phyloP scores from a whole-genome alignment of 2,888 invertebrate genomes.

The Sclerodermus sp. region DNA sequence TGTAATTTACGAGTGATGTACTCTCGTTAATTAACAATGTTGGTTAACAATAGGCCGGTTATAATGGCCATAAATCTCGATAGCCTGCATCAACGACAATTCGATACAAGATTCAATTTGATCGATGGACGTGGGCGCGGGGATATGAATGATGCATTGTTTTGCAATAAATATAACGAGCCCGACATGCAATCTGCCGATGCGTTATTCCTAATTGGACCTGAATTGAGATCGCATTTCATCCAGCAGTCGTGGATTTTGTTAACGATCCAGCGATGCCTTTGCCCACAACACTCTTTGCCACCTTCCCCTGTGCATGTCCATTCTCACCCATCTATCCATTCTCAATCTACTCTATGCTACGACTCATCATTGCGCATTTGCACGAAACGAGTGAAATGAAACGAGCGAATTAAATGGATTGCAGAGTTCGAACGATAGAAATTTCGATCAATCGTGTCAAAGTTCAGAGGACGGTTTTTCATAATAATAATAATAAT shows the following conservation, averaged over 20 bases:
- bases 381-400: no score
- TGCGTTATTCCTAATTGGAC: background rate
- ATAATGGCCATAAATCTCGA: background rate
- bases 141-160: background rate
- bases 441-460: no score
- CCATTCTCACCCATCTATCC: background rate
- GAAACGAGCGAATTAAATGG: no score
- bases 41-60: background rate
- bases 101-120: background rate
- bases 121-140: background rate
- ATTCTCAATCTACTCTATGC: no score
- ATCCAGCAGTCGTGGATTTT: background rate
- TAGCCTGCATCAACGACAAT: background rate
- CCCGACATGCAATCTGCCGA: background rate
- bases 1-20: background rate
- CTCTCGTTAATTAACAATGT: background rate
- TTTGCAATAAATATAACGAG: background rate
- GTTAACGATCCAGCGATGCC: background rate
- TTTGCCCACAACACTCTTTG: no score
- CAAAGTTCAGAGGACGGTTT: no score
- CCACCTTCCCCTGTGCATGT: background rate
- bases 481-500: no score
- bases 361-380: no score
- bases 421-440: no score
- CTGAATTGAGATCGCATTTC: background rate